Conservation (phyloP, 2,888 invertebrate species). For the Epistrophella euchroma region DNA sequence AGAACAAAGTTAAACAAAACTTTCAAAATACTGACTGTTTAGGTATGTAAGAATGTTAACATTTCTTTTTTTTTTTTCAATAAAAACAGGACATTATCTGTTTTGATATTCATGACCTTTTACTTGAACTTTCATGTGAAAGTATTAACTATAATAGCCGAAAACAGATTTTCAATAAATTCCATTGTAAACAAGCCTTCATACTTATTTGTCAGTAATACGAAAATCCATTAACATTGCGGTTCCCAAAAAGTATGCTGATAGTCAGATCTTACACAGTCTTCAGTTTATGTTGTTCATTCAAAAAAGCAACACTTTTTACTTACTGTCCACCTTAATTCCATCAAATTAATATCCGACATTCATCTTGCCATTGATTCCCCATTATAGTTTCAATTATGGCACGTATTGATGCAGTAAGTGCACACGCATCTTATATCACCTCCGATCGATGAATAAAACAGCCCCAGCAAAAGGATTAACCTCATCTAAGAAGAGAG, state of each 20-base stretch:
- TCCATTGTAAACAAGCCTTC: not conserved
- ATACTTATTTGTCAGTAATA: not conserved
- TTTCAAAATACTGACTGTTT: no score
- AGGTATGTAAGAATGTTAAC: no score
- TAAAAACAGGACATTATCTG: no score
- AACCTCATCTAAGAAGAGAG: constrained; percentile 64
- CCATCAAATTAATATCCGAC: constrained; percentile 73
- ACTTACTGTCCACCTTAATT: constrained; percentile 74
- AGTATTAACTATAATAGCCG: not conserved
- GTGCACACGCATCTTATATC: constrained; percentile 75
- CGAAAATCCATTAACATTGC: constrained; percentile 30
- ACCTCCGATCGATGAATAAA: constrained; percentile 59
- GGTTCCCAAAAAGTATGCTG: constrained; percentile 41
- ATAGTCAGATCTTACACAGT: constrained; percentile 37
- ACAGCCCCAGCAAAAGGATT: constrained; percentile 51
- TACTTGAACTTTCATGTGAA: not conserved
- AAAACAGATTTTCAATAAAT: not conserved
- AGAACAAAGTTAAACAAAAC: no score
- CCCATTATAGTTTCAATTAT: constrained; percentile 73
- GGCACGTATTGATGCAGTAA: constrained; percentile 74
- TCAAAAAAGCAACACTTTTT: constrained; percentile 42
- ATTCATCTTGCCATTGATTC: constrained; percentile 73
- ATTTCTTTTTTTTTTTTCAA: no score
- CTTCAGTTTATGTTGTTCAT: not conserved
- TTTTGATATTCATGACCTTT: not conserved